Base-by-base conservation (phyloP, 92 coral and sea anemone species). In the Epizoanthus rinbou region DNA sequence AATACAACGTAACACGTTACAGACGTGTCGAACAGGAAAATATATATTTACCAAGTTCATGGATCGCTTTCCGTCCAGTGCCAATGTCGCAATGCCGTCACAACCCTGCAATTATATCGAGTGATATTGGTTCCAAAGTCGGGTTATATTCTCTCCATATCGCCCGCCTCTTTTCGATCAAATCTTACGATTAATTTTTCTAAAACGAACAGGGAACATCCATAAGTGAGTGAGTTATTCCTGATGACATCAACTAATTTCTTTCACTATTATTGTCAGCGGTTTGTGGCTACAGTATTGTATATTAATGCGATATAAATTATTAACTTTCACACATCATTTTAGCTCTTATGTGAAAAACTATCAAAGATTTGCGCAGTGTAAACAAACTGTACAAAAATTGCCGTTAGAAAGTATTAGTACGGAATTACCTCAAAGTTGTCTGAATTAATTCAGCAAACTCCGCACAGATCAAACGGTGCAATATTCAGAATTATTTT, bases 261-360 rank as follows among this genome's bases (percentile, higher is more conserved):
- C 56, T 21, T 21, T 62, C 57, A 39, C n/a, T n/a, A 41, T 78
- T 78, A 57, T 41, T 78, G 82, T 78, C 82, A 78, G 82, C 82
- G 82, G 82, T 60, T 39, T 78, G 82, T 78, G 82, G 19, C 47
- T 47, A 41, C 41, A 45, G 75, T 39, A 18, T 71, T 71, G 16
- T 14, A 71, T 37, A 71, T 71, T 71, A 71, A 78, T 58, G 16
- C 58, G 13, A 45, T 17, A 62, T 78, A 59, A 78, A 78, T 60
- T 39, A 78, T 78, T 78, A 78, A 78, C 82, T 60, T 19, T 37
- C 14, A 5, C 37, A 15, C 69, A n/a, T 41, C 47, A 4, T 7
- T 41, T 47, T 47, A 47, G 53, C 53, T 6, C 53, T 47, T 47
- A 11, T 47, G 54, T 47, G 54, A 47, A 47, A 9, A 47, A 8